Percentiles rank a stretch among this genome's conserved stretches.
These are phyloP conservation scores for Dicrurus megarhynchus DNA, from an alignment of 2,113 vertebrate genomes.

Conservation along the genomic window DNA sequence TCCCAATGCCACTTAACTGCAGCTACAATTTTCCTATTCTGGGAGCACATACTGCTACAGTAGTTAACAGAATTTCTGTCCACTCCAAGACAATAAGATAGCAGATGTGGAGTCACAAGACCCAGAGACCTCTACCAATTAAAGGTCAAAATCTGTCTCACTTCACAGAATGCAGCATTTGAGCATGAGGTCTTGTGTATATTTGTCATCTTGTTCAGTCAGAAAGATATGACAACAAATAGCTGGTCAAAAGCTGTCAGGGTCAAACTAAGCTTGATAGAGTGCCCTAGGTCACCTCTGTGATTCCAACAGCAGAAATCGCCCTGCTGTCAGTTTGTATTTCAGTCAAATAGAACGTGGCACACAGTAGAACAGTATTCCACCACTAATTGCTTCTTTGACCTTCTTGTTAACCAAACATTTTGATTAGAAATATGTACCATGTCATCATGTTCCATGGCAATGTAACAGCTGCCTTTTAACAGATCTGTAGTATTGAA, in stretches of 20 bases:
- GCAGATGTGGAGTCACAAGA: constrained; percentile 58
- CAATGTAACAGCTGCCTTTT: neutral
- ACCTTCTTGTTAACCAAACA: constrained; percentile 63
- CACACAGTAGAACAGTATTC: constrained; percentile 16
- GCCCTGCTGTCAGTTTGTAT: constrained; percentile 11
- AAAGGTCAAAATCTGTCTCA: constrained; percentile 67
- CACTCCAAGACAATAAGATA: constrained; percentile 47
- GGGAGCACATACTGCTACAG: neutral
- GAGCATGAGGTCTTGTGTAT: constrained; percentile 36
- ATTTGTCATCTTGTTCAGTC: constrained; percentile 67
- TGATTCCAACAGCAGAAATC: constrained; percentile 42
- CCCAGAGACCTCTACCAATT: constrained; percentile 61
- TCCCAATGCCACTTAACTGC: neutral
- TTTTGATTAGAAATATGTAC: constrained; percentile 55
- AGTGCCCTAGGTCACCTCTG: constrained; percentile 49
- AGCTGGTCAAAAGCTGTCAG: constrained; percentile 61
- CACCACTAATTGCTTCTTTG: constrained; percentile 45
- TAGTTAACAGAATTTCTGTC: constrained; percentile 59
- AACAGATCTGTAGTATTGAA: neutral
- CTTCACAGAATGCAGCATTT: constrained; percentile 51
- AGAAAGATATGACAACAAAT: constrained; percentile 68
- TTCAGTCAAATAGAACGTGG: neutral
- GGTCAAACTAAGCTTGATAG: constrained; percentile 61
- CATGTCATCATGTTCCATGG: neutral
- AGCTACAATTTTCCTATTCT: neutral